Percentiles rank a stretch among this genome's conserved stretches.
These are phyloP conservation scores for Oreonectes daqikongensis DNA, from an alignment of 2,797 vertebrate genomes.

Conservation along the genomic window DNA sequence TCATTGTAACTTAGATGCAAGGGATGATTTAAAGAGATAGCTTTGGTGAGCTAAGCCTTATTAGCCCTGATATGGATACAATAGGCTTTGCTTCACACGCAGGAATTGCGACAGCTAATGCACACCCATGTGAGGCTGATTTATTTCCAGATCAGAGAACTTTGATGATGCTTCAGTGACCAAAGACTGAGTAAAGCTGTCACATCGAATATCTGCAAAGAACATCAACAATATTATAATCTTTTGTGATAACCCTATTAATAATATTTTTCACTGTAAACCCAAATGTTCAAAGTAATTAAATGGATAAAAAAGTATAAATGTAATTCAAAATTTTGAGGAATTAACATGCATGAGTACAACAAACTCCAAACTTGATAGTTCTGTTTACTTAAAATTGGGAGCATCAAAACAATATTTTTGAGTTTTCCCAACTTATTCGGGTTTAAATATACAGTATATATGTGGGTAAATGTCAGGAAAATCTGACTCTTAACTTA, in stretches of 20 bases:
- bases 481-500: background rate
- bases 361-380: too few species aligned
- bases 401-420: too few species aligned
- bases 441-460: too few species aligned
- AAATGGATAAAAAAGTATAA: too few species aligned
- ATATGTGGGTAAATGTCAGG: too few species aligned
- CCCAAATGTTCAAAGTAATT: too few species aligned
- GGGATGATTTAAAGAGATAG: conserved; percentile 38
- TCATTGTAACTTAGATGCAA: background rate
- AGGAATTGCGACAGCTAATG: conserved; percentile 18
- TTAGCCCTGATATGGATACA: conserved; percentile 37
- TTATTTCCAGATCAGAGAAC: conserved; percentile 32
- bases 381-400: too few species aligned
- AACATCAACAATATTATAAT: background rate
- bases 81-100: conserved; percentile 15
- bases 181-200: background rate
- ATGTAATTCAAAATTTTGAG: too few species aligned
- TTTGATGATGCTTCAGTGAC: conserved; percentile 20
- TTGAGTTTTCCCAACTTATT: background rate
- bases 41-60: conserved; percentile 26
- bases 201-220: background rate
- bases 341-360: too few species aligned
- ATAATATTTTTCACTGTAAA: too few species aligned
- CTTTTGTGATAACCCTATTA: too few species aligned
- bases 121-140: conserved; percentile 10